These are phyloP conservation scores for Artemia sp. DNA, from an alignment of 2,888 invertebrate genomes.

Conservation along the genomic window DNA sequence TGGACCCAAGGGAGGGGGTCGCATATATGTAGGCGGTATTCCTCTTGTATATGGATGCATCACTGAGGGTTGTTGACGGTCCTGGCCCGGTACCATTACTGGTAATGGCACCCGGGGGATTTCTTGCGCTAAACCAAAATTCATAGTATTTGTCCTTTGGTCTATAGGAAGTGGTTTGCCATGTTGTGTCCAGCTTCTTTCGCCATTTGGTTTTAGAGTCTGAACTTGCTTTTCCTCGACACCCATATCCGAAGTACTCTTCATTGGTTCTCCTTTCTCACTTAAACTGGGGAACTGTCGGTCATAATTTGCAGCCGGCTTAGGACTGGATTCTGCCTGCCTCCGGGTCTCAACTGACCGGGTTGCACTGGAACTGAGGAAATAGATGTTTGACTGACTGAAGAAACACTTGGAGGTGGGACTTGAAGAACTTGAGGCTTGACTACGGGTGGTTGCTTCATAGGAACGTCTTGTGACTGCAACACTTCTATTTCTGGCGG, in stretches of 20 bases:
- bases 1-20: constrained; percentile 12
- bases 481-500: constrained; percentile 7
- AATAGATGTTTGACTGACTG: not conserved
- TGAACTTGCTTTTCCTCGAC: not conserved
- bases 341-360: constrained; percentile 1
- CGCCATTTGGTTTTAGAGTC: not conserved
- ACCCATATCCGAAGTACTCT: not conserved
- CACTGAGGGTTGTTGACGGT: constrained; percentile 24
- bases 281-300: not conserved
- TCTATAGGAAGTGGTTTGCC: no score
- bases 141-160: no score
- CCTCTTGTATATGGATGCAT: constrained; percentile 29
- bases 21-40: constrained; percentile 32
- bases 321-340: not conserved
- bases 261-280: not conserved
- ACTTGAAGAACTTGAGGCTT: constrained; percentile 2
- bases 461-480: not conserved
- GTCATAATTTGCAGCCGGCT: not conserved
- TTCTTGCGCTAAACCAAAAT: no score
- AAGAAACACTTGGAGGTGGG: not conserved
- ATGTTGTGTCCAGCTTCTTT: no score
- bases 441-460: not conserved
- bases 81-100: constrained; percentile 23
- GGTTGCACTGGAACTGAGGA: not conserved
- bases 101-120: no score